phyloP scores from a whole-genome alignment of 2,113 vertebrate genomes.

The Gila orcuttii region DNA sequence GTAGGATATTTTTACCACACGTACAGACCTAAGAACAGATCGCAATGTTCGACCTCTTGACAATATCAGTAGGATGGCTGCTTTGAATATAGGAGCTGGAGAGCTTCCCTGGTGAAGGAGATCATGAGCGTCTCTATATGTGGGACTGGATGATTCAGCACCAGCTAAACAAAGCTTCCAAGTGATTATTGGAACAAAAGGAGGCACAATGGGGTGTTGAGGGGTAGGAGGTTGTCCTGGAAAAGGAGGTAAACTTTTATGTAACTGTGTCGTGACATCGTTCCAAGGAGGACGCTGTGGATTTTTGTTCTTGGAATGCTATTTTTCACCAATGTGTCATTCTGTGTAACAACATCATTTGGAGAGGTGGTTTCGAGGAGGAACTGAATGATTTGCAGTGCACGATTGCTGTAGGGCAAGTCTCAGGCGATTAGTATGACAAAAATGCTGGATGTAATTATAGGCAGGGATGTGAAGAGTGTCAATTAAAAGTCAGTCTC shows the following conservation, averaged over 20 bases:
- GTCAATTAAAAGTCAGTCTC: not conserved
- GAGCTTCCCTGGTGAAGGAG: slow-evolving; percentile 50
- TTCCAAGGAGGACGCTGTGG: slow-evolving; percentile 29
- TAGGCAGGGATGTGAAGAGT: not conserved
- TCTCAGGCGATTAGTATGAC: not conserved
- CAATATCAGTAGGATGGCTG: slow-evolving; percentile 16
- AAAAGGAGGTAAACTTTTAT: slow-evolving; percentile 50
- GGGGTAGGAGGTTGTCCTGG: slow-evolving; percentile 51
- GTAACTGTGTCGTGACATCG: slow-evolving; percentile 47
- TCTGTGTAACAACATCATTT: not conserved
- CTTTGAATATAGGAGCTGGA: slow-evolving; percentile 42
- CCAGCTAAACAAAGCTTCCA: slow-evolving; percentile 36
- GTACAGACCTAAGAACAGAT: slow-evolving; percentile 24
- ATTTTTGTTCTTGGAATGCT: slow-evolving; percentile 24
- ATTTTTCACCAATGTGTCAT: slow-evolving; percentile 18
- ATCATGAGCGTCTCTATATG: slow-evolving; percentile 48
- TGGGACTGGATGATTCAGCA: slow-evolving; percentile 59
- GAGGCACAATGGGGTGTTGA: slow-evolving; percentile 37
- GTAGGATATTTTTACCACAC: slow-evolving; percentile 21
- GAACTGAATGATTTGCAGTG: not conserved
- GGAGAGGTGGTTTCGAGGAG: not conserved
- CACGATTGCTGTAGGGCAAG: not conserved
- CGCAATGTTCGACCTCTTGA: slow-evolving; percentile 33
- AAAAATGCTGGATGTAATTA: not conserved
- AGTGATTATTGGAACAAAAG: slow-evolving; percentile 51